These are phyloP conservation scores for Sebastes fasciatus DNA, from an alignment of 2,113 vertebrate genomes.

Conservation along the genomic window DNA sequence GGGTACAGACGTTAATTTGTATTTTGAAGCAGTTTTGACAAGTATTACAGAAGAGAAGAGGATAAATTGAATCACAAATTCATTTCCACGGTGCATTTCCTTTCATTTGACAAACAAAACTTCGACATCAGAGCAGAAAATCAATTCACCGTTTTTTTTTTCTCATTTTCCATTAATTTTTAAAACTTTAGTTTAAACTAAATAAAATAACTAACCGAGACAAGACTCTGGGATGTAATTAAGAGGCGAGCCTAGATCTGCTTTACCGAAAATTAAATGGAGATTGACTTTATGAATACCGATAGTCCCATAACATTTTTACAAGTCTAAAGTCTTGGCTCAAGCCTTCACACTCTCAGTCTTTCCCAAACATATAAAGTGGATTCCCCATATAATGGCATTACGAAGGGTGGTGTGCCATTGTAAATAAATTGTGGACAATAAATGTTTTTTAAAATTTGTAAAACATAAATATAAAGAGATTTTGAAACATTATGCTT, in stretches of 20 bases:
- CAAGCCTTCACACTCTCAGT: not conserved
- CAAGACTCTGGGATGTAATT: conserved; percentile 7
- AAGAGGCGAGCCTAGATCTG: not conserved
- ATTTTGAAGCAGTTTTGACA: conserved; percentile 6
- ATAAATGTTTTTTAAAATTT: not conserved
- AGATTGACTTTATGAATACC: conserved; percentile 11
- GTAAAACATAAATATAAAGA: not conserved
- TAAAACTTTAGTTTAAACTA: conserved; percentile 9
- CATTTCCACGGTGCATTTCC: conserved; percentile 24
- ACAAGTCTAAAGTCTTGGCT: not conserved
- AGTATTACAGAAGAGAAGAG: not conserved
- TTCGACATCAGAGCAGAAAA: conserved; percentile 11
- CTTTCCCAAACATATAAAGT: not conserved
- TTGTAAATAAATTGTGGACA: not conserved
- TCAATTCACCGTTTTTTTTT: conserved; percentile 13
- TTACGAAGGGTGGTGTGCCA: not conserved
- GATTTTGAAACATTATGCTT: not conserved
- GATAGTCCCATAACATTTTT: not conserved
- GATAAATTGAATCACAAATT: not conserved
- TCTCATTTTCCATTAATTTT: conserved; percentile 11
- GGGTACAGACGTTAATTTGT: conserved; percentile 7
- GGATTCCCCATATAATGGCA: not conserved
- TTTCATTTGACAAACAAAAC: not conserved
- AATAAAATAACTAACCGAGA: conserved; percentile 5
- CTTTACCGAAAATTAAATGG: not conserved